Evolutionary conservation across 2,797 vertebrate species (phyloP).

Genomic region (Enteromius unitaeniatus): DNA sequence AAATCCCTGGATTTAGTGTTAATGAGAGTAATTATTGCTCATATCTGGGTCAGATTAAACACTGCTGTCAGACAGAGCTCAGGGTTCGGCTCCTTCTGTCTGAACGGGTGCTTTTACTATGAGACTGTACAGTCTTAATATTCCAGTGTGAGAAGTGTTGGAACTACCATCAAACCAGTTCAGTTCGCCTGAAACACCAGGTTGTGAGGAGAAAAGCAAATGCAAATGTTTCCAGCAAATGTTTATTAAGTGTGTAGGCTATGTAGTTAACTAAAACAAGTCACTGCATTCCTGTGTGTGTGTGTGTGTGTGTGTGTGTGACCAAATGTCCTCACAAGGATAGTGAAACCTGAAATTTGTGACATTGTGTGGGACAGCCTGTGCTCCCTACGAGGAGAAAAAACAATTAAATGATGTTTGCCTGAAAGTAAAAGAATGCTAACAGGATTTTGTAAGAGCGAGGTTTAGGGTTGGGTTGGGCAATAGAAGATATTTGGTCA

Average conservation of each 20-base stretch:
- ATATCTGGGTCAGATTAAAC: background rate
- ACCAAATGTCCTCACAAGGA: too few species aligned
- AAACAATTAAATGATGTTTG: too few species aligned
- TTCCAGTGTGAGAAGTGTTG: background rate
- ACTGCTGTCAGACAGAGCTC: background rate
- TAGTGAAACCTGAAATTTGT: too few species aligned
- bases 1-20: background rate
- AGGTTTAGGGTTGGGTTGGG: too few species aligned
- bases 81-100: background rate
- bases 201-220: too few species aligned
- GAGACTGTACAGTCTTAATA: background rate
- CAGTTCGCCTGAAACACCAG: background rate
- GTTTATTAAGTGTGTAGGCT: background rate
- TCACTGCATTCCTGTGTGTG: background rate
- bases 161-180: background rate
- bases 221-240: background rate
- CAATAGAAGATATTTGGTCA: too few species aligned
- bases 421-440: too few species aligned
- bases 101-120: background rate
- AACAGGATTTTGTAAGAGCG: too few species aligned
- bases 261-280: background rate
- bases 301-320: background rate
- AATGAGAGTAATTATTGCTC: background rate
- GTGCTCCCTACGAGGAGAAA: too few species aligned
- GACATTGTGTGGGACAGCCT: too few species aligned